These are phyloP conservation scores for Muscicapa comitata DNA, from an alignment of 2,797 vertebrate species.

Conservation along the genomic window DNA sequence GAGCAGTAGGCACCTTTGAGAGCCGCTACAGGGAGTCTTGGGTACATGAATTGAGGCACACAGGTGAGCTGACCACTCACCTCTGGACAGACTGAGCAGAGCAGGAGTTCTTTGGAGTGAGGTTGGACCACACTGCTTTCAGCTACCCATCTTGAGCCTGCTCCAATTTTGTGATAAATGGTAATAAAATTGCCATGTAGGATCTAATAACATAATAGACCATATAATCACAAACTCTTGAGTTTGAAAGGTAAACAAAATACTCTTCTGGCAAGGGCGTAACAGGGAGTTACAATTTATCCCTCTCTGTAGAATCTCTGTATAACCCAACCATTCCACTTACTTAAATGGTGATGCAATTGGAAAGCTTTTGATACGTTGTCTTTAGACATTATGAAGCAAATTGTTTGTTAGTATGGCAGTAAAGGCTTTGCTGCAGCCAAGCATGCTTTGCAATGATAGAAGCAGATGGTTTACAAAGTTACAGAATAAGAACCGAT, in stretches of 20 bases:
- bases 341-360: background rate
- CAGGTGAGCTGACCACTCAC: background rate
- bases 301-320: background rate
- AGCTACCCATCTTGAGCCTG: background rate
- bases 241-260: slow-evolving; percentile 5
- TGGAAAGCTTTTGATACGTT: slow-evolving; percentile 37
- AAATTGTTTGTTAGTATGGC: slow-evolving; percentile 2
- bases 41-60: background rate
- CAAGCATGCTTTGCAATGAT: slow-evolving; percentile 30
- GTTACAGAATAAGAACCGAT: slow-evolving; percentile 68
- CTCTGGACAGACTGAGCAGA: background rate
- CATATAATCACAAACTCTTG: background rate
- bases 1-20: background rate
- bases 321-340: background rate
- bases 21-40: background rate
- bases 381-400: background rate
- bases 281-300: background rate
- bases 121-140: fast-evolving
- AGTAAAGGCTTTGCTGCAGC: slow-evolving; percentile 21
- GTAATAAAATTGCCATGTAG: background rate
- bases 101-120: background rate
- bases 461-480: slow-evolving; percentile 65
- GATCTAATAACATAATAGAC: background rate
- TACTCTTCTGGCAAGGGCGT: background rate
- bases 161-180: background rate